Conservation (phyloP, 2,797 vertebrate species). For the Myiothlypis coronata region DNA sequence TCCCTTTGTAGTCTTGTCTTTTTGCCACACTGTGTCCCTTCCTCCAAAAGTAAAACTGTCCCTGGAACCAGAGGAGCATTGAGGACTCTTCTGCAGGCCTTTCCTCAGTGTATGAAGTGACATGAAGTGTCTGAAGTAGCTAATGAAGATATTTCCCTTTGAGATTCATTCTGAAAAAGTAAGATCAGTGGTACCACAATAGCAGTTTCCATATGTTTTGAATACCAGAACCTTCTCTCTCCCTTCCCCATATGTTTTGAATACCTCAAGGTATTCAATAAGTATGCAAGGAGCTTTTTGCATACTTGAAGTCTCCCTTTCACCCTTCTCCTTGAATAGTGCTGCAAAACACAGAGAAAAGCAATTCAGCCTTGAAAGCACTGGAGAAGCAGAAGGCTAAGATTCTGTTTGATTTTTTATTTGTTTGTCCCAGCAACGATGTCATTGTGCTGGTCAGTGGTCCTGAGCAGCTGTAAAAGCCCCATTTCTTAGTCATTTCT, state of each 20-base stretch:
- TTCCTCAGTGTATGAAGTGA: background rate
- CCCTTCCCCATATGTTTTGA: background rate
- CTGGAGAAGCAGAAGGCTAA: background rate
- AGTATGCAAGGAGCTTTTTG: background rate
- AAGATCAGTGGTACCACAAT: background rate
- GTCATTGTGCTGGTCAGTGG: constrained; percentile 8
- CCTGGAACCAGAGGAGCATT: background rate
- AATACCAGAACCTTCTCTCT: background rate
- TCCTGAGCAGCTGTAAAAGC: background rate
- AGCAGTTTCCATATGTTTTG: background rate
- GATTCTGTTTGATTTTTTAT: background rate
- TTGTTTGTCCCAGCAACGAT: background rate
- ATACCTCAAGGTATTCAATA: background rate
- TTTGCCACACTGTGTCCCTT: background rate
- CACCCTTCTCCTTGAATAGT: background rate
- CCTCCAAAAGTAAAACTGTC: background rate
- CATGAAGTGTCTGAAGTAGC: background rate
- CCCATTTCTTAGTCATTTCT: background rate
- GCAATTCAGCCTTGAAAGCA: background rate
- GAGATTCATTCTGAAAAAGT: background rate
- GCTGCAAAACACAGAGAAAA: background rate
- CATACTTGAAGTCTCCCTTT: background rate
- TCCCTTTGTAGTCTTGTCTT: background rate
- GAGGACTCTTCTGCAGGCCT: background rate
- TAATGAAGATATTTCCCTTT: background rate